phyloP scores from a whole-genome alignment of 2,797 vertebrate species.

The Sphenodon punctatus region DNA sequence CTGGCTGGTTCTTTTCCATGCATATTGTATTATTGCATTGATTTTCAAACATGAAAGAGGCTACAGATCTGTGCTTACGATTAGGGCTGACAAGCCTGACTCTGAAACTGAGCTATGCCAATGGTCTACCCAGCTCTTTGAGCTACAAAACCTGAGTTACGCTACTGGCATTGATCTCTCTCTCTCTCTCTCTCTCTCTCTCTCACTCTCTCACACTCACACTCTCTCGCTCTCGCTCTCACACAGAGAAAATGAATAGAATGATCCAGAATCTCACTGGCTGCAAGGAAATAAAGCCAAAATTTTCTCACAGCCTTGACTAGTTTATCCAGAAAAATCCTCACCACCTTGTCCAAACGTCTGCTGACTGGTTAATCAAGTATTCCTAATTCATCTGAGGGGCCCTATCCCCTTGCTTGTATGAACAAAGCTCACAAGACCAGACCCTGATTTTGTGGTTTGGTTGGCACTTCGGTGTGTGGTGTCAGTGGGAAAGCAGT shows the following conservation, averaged over 20 bases:
- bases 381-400: not conserved
- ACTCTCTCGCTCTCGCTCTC: no score
- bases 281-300: slow-evolving; percentile 23
- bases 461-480: not conserved
- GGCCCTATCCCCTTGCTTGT: not conserved
- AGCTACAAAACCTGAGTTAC: not conserved
- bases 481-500: not conserved
- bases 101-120: slow-evolving; percentile 1
- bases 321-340: not conserved
- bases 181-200: no score
- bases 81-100: slow-evolving; percentile 18
- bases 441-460: not conserved
- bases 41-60: slow-evolving; percentile 12
- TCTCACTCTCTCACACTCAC: no score
- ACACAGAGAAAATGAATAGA: not conserved
- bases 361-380: no score
- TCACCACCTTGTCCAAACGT: no score
- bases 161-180: not conserved
- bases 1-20: not conserved
- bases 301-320: not conserved
- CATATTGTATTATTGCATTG: not conserved
- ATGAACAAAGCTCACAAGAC: not conserved
- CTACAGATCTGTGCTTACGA: slow-evolving; percentile 13
- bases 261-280: not conserved
- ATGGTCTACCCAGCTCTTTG: not conserved